A percentile compares a stretch with the other conserved stretches of the same genome.
These are phyloP conservation scores for Eubasilissa splendida DNA, from an alignment of 2,888 invertebrate species.

Conservation along the genomic window DNA sequence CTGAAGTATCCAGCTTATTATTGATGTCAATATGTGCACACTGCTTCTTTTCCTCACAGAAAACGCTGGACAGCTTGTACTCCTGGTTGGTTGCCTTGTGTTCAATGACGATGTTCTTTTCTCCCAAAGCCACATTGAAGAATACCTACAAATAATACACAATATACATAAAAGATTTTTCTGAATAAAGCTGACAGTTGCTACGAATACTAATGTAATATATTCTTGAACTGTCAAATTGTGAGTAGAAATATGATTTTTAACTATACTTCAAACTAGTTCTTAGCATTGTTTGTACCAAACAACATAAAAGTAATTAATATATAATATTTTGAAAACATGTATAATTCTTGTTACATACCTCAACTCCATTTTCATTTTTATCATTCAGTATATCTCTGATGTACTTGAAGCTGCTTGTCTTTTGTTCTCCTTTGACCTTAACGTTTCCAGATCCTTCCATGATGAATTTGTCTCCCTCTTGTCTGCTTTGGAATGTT, in stretches of 20 bases:
- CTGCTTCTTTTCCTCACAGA: constrained; percentile 85
- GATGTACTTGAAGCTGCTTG: constrained; percentile 83
- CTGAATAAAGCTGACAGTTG: not conserved
- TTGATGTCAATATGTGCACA: constrained; percentile 83
- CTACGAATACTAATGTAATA: too few species aligned
- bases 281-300: too few species aligned
- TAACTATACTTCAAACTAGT: too few species aligned
- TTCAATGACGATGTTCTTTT: constrained; percentile 80
- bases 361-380: constrained; percentile 79
- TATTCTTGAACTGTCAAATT: too few species aligned
- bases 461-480: constrained; percentile 79
- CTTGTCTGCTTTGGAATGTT: constrained; percentile 79
- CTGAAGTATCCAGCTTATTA: constrained; percentile 70
- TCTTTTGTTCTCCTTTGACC: constrained; percentile 78
- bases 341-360: constrained; percentile 57
- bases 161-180: not conserved
- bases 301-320: too few species aligned
- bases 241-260: too few species aligned
- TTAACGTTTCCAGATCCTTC: constrained; percentile 84
- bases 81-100: constrained; percentile 82
- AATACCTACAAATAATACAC: constrained; percentile 67
- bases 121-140: constrained; percentile 80
- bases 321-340: too few species aligned
- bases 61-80: constrained; percentile 79
- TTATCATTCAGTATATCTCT: constrained; percentile 77